Base-by-base conservation (phyloP, 2,888 invertebrate genomes). In the Chymomyza fuscimana region DNA sequence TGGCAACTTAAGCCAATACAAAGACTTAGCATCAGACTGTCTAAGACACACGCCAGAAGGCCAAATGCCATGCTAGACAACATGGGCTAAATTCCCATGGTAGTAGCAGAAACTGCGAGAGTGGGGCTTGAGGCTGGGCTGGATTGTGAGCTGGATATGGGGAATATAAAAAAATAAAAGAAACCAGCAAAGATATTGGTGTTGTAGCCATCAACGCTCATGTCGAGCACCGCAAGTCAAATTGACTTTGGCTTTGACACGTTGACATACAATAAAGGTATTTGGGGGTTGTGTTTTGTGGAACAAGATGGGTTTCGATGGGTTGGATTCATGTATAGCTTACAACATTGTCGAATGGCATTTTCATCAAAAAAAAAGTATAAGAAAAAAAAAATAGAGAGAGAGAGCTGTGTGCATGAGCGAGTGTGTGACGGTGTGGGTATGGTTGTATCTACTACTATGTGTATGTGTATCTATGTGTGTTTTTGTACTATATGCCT, bases 191-290 rank as follows among this genome's bases (percentile, higher is more conserved):
- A 12, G 40, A 46, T 46, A 12, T 46, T 12, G 40, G 40, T 46
- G 12, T 46, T 46, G 12, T 46, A 46, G 12, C 40, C 73, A 76
- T 71, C 72, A 73, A 67, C 81, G 77, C 67, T 79, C 77, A 73
- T 63, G 65, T 65, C 70, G 73, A 71, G 71, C 69, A 72, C 86
- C 87, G 72, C 87, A 86, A 83, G 81, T 83, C 81, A 80, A 88
- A 88, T 86, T 88, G 86, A 86, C 89, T 86, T 77, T 54, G 67
- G 76, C 82, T 83, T 86, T 86, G 89, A 88, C 86, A 87, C 84
- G 83, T 80, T 88, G 86, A 79, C 83, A 86, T 76, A 81, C 79
- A 86, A 86, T 86, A 81, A 86, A 87, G 86, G 83, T 86, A 83
- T 87, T 83, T 82, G 79, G 62, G 68, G 71, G 51, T n/a, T 36